These are phyloP conservation scores for Macroramphosus scolopax DNA, from an alignment of 2,797 vertebrate genomes.

Conservation along the genomic window DNA sequence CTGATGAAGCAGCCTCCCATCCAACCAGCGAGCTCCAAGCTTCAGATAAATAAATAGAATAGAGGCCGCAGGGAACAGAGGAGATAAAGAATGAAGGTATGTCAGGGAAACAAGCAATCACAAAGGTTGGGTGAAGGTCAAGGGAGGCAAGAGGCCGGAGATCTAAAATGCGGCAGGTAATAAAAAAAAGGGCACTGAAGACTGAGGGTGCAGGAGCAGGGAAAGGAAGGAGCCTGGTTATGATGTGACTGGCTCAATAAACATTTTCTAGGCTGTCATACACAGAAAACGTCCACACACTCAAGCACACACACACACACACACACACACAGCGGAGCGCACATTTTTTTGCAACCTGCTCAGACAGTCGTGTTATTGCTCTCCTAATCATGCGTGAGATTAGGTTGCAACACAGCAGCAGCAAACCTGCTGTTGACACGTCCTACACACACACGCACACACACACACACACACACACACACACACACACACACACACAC, in stretches of 20 bases:
- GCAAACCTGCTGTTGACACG: conserved; percentile 53
- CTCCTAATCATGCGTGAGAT: conserved; percentile 73
- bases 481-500: too few relatives aligned
- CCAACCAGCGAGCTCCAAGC: conserved; percentile 19
- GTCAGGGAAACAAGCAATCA: conserved; percentile 15
- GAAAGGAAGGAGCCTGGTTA: conserved; percentile 14
- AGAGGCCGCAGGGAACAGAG: background rate
- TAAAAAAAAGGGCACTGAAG: background rate
- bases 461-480: conserved; percentile 6
- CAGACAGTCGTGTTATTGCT: conserved; percentile 70
- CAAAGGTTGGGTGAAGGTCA: conserved; percentile 41
- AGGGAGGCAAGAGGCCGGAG: background rate
- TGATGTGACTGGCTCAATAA: conserved; percentile 47
- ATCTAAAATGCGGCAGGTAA: conserved; percentile 12
- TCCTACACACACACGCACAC: conserved; percentile 23
- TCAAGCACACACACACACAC: conserved; percentile 1
- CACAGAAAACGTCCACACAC: background rate
- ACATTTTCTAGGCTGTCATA: conserved; percentile 34
- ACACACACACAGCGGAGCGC: conserved; percentile 11
- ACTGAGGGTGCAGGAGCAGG: conserved; percentile 10
- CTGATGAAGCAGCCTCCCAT: conserved; percentile 16
- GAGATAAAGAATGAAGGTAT: conserved; percentile 15
- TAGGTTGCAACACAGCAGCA: conserved; percentile 58
- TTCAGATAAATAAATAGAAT: conserved; percentile 18
- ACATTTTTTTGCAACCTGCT: conserved; percentile 50